These are phyloP conservation scores for Rhyzopertha dominica DNA, from an alignment of 1,140 invertebrate genomes.

Conservation along the genomic window DNA sequence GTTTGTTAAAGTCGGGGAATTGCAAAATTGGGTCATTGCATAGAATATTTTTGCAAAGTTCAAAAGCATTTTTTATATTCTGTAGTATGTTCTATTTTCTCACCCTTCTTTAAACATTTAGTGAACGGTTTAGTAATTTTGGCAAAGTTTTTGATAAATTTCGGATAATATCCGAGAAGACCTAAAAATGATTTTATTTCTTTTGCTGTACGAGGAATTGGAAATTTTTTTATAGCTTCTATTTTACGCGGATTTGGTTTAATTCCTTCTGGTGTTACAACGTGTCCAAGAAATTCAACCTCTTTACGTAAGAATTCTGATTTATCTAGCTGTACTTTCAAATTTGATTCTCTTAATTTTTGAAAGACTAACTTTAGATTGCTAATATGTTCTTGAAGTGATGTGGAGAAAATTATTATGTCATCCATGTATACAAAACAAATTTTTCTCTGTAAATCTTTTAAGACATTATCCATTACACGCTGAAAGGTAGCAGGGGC, in stretches of 20 bases:
- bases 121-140: conserved; percentile 40
- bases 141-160: conserved; percentile 42
- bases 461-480: conserved; percentile 39
- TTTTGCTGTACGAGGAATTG: conserved; percentile 39
- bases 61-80: conserved; percentile 35
- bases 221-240: conserved; percentile 36
- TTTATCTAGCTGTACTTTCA: conserved; percentile 32
- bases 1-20: conserved; percentile 30
- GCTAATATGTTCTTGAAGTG: conserved; percentile 35
- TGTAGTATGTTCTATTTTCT: conserved; percentile 28
- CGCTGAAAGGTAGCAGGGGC: conserved; percentile 37
- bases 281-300: conserved; percentile 46
- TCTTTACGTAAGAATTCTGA: conserved; percentile 39
- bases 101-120: conserved; percentile 39
- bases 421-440: conserved; percentile 46
- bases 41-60: conserved; percentile 9
- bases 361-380: conserved; percentile 36
- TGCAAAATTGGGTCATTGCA: conserved; percentile 20
- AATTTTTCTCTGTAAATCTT: conserved; percentile 26
- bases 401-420: conserved; percentile 38
- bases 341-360: conserved; percentile 25
- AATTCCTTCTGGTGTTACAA: conserved; percentile 42
- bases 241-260: conserved; percentile 43
- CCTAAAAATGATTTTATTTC: conserved; percentile 46
- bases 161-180: conserved; percentile 44